These are phyloP conservation scores for Mythimna pallens DNA, from an alignment of 2,888 invertebrate genomes.

Conservation along the genomic window DNA sequence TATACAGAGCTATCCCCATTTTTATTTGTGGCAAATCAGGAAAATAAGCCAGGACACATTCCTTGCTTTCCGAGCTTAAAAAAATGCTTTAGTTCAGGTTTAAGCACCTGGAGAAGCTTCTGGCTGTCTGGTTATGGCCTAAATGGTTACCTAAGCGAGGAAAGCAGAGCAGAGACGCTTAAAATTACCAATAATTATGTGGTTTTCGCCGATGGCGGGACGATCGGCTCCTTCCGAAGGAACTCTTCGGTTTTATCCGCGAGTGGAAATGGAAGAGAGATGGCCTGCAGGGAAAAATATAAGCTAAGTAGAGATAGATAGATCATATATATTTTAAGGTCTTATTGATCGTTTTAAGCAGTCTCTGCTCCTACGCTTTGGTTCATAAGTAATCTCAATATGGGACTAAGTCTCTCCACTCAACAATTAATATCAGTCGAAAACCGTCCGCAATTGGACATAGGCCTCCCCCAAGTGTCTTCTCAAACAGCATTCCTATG, in stretches of 20 bases:
- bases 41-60: background rate
- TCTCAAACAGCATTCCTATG: too few relatives aligned
- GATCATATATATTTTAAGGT: background rate
- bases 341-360: background rate
- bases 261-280: background rate
- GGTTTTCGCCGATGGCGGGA: background rate
- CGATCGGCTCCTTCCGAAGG: background rate
- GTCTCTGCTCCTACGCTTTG: conserved; percentile 22
- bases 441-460: too few relatives aligned
- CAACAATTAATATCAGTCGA: too few relatives aligned
- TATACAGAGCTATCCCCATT: background rate
- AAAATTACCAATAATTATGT: conserved; percentile 13
- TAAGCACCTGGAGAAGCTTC: background rate
- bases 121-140: background rate
- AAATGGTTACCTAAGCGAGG: conserved; percentile 22
- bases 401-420: too few relatives aligned
- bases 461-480: too few relatives aligned
- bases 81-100: background rate
- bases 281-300: conserved; percentile 38
- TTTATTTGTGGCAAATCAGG: background rate
- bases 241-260: conserved; percentile 6
- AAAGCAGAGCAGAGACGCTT: conserved; percentile 36
- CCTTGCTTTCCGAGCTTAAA: background rate
- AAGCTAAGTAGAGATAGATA: conserved; percentile 12
- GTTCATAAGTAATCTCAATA: too few relatives aligned